Percentiles rank a stretch among this genome's conserved stretches.
phyloP scores from a whole-genome alignment of 2,888 invertebrate species.

The Euclidia mi region DNA sequence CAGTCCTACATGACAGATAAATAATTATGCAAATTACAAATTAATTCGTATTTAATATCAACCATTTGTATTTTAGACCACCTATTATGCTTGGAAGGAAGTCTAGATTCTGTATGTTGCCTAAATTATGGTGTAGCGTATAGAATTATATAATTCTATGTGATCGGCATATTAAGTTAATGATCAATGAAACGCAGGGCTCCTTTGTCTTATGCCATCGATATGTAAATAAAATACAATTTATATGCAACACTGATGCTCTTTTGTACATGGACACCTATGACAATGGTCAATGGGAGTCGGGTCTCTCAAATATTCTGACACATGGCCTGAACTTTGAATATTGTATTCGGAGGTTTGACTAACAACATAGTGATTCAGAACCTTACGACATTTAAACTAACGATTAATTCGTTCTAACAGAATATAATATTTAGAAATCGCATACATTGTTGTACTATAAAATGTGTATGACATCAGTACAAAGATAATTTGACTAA shows the following conservation, averaged over 20 bases:
- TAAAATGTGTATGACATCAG: too few species aligned
- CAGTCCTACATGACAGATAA: constrained; percentile 14
- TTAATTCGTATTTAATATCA: constrained; percentile 39
- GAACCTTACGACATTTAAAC: too few species aligned
- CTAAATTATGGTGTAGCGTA: constrained; percentile 37
- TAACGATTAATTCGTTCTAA: too few species aligned
- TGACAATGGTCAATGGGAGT: too few species aligned
- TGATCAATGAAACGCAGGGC: constrained; percentile 28
- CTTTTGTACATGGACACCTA: too few species aligned
- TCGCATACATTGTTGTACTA: too few species aligned
- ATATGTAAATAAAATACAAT: constrained; percentile 35
- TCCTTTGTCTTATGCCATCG: constrained; percentile 40
- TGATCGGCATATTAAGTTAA: constrained; percentile 43
- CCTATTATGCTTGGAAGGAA: constrained; percentile 40
- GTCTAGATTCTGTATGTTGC: constrained; percentile 50
- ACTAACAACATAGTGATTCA: too few species aligned
- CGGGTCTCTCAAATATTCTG: too few species aligned
- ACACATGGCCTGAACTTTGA: too few species aligned
- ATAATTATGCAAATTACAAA: constrained; percentile 53
- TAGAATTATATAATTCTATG: constrained; percentile 44
- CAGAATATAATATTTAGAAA: too few species aligned
- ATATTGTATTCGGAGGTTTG: too few species aligned
- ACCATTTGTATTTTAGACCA: constrained; percentile 38
- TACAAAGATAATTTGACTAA: too few species aligned
- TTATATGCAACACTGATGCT: constrained; percentile 2